Evolutionary conservation across 2,113 vertebrate genomes (phyloP).

Genomic region (Morone saxatilis): DNA sequence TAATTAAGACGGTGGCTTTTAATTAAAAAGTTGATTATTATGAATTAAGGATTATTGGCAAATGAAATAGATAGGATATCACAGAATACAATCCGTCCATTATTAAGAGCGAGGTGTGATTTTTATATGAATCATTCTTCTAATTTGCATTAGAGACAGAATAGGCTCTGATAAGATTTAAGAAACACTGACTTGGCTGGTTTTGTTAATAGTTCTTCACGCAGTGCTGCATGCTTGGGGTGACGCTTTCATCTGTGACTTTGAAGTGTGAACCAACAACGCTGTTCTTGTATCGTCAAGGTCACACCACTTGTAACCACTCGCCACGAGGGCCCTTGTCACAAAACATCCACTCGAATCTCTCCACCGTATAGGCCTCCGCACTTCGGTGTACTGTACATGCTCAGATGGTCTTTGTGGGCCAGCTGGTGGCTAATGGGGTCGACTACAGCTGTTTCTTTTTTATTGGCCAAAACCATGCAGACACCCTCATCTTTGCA

Average conservation of each 20-base stretch:
- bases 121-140: conserved; percentile 29
- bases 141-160: not conserved
- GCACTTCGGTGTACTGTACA: not conserved
- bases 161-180: not conserved
- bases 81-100: conserved; percentile 20
- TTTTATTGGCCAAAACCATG: not conserved
- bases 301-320: conserved; percentile 44
- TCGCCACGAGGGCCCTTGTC: conserved; percentile 41
- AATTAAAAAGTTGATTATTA: conserved; percentile 73
- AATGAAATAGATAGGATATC: conserved; percentile 49
- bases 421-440: conserved; percentile 19
- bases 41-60: conserved; percentile 58
- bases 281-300: conserved; percentile 49
- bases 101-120: conserved; percentile 33
- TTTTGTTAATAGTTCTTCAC: not conserved
- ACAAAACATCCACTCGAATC: conserved; percentile 41
- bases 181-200: not conserved
- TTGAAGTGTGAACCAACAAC: conserved; percentile 50
- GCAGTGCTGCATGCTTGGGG: not conserved
- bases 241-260: conserved; percentile 5
- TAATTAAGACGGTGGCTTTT: conserved; percentile 70
- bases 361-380: not conserved
- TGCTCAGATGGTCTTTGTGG: conserved; percentile 15
- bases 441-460: conserved; percentile 48
- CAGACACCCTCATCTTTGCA: not conserved